These are phyloP conservation scores for Oxystoma pomonae DNA, from an alignment of 2,888 invertebrate species.

Conservation along the genomic window DNA sequence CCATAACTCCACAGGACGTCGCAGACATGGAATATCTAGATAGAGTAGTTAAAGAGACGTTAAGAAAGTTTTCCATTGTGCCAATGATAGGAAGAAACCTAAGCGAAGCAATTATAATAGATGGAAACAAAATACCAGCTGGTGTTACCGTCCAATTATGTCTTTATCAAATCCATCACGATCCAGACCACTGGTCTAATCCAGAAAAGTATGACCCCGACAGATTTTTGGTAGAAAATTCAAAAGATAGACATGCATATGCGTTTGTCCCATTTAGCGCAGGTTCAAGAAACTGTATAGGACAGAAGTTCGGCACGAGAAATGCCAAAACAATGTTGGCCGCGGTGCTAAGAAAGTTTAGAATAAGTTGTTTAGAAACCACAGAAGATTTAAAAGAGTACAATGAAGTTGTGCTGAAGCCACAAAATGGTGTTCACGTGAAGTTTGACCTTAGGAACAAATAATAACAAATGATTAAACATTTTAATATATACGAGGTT, in stretches of 20 bases:
- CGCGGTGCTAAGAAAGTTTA: constrained; percentile 32
- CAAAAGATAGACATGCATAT: constrained; percentile 38
- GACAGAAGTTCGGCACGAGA: constrained; percentile 36
- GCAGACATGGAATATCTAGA: constrained; percentile 43
- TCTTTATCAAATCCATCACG: constrained; percentile 39
- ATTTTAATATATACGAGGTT: too few species aligned
- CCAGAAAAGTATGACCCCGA: constrained; percentile 42
- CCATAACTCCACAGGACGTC: constrained; percentile 39
- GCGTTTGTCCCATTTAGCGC: constrained; percentile 40
- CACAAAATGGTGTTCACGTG: neutral
- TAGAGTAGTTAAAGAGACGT: constrained; percentile 41
- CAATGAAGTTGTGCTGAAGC: neutral
- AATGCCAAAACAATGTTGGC: constrained; percentile 33
- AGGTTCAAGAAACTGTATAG: constrained; percentile 15
- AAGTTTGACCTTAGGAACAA: neutral
- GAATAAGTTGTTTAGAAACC: constrained; percentile 17
- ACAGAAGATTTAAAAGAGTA: neutral
- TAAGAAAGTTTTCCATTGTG: constrained; percentile 40
- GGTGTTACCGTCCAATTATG: neutral
- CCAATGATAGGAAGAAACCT: constrained; percentile 38
- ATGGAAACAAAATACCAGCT: constrained; percentile 22
- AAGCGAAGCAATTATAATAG: constrained; percentile 35
- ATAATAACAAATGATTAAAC: neutral
- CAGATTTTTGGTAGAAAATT: constrained; percentile 39
- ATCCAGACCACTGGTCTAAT: constrained; percentile 39